These are phyloP conservation scores for Metaphire vulgaris DNA, from an alignment of 1,140 invertebrate species.

Conservation along the genomic window DNA sequence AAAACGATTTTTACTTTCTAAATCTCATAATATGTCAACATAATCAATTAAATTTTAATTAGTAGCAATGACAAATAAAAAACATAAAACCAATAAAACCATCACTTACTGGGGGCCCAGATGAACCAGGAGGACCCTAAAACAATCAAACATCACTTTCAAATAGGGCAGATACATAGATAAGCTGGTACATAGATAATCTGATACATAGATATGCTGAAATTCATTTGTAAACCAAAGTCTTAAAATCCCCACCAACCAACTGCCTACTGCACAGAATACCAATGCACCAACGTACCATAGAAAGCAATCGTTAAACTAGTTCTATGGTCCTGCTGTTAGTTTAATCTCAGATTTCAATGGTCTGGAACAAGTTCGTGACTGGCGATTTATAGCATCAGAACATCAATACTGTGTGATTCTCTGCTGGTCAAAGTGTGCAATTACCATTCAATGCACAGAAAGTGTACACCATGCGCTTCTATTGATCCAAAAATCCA, in stretches of 20 bases:
- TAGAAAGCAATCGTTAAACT: background rate
- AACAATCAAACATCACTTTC: background rate
- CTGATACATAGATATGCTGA: background rate
- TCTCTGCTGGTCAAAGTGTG: no score
- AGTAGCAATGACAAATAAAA: no score
- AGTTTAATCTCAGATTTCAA: no score
- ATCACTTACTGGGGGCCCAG: background rate
- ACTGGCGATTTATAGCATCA: no score
- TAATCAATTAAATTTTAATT: background rate
- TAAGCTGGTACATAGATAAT: background rate
- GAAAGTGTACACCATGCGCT: background rate
- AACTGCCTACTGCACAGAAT: background rate
- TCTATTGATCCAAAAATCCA: background rate
- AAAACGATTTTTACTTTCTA: background rate
- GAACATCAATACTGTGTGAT: no score
- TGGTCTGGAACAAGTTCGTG: no score
- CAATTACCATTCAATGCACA: background rate
- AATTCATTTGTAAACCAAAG: background rate
- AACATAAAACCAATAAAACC: no score
- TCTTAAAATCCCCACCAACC: background rate
- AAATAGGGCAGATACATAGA: background rate
- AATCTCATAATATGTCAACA: no score
- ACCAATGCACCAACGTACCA: background rate
- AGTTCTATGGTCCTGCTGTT: background rate
- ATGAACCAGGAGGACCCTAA: background rate